Conservation (phyloP, 2,888 invertebrate species). For the Sceliomorpha sp. region DNA sequence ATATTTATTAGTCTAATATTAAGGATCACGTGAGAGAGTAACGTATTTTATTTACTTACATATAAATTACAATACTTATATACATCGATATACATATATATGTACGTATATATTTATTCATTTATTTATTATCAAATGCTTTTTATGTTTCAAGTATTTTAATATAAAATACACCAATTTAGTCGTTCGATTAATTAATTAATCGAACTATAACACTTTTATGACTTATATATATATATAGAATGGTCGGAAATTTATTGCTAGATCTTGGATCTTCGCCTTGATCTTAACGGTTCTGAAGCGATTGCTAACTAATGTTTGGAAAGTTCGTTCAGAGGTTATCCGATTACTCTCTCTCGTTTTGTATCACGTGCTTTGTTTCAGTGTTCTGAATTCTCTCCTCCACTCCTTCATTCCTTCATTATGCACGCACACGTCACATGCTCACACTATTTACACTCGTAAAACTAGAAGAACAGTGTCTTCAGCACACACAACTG, state of each 20-base stretch:
- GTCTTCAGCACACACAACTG: too few species aligned
- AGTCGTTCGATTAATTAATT: too few species aligned
- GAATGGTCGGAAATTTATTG: too few species aligned
- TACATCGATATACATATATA: conserved; percentile 34
- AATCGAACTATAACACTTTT: too few species aligned
- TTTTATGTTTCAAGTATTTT: background rate
- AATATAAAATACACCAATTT: conserved; percentile 2
- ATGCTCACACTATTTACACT: conserved; percentile 58
- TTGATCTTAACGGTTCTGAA: too few species aligned
- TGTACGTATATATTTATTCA: background rate
- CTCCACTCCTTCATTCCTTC: conserved; percentile 20
- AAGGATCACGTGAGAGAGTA: conserved; percentile 58
- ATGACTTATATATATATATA: too few species aligned
- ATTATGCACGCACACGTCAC: conserved; percentile 23
- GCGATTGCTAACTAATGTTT: conserved; percentile 3
- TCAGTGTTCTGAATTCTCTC: background rate
- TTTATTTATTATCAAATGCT: background rate
- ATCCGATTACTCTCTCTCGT: conserved; percentile 36
- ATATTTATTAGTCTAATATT: conserved; percentile 59
- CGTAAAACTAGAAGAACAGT: conserved; percentile 51
- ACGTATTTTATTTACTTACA: conserved; percentile 49
- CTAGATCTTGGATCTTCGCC: too few species aligned
- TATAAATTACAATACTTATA: conserved; percentile 46
- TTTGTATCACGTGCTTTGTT: conserved; percentile 11
- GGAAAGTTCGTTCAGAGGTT: conserved; percentile 9